Conservation (phyloP, 2,113 vertebrate species). For the Ptilonorhynchus violaceus region DNA sequence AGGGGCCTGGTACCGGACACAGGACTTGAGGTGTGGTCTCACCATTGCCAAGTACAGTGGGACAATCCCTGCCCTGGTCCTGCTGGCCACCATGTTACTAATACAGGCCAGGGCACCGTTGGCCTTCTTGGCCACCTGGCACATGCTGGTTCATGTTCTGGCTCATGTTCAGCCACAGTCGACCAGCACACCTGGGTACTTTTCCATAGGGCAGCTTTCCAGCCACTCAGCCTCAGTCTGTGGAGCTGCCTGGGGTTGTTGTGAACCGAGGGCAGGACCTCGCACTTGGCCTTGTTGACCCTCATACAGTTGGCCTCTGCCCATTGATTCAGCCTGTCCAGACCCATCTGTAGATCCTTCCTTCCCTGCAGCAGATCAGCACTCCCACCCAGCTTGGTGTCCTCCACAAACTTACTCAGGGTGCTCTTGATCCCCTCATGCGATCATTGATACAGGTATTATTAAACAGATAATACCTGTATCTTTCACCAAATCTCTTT, state of each 20-base stretch:
- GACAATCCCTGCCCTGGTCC: fast-evolving
- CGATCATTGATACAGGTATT: neutral
- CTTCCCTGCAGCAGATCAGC: neutral
- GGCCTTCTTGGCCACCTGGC: neutral
- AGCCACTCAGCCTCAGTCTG: neutral
- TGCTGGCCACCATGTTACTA: neutral
- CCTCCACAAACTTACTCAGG: neutral
- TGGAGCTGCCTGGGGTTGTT: neutral
- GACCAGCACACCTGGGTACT: neutral
- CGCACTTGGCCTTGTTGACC: neutral
- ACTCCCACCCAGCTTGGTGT: neutral
- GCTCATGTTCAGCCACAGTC: neutral
- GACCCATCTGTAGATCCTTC: neutral
- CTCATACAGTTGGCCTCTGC: neutral
- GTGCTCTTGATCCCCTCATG: neutral
- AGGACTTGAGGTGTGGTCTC: fast-evolving
- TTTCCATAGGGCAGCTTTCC: neutral
- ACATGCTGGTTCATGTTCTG: neutral
- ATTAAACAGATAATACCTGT: no score
- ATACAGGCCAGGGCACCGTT: neutral
- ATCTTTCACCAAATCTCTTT: no score
- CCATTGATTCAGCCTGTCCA: neutral
- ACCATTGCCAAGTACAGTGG: fast-evolving
- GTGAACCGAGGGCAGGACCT: neutral
- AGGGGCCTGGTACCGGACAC: neutral